Conservation (phyloP, 2,797 vertebrate genomes). For the Pipistrellus pygmaeus region DNA sequence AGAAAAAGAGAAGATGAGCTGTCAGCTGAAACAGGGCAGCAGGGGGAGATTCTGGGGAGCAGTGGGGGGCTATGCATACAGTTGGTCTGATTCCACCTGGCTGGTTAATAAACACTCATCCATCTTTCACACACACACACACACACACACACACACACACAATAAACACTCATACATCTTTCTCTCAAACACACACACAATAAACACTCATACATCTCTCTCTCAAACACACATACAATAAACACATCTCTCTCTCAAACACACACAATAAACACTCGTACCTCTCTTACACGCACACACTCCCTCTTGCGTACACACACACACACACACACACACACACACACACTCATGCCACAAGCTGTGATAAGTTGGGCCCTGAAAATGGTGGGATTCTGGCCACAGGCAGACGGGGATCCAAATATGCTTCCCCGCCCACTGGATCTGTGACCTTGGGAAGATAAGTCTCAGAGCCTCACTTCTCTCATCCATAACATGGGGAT, state of each 20-base stretch:
- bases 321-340: no score
- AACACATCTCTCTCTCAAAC: neutral
- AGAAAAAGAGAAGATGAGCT: neutral
- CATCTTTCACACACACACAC: neutral
- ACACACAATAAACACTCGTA: no score
- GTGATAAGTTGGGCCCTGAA: neutral
- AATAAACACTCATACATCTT: no score
- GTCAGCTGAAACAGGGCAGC: neutral
- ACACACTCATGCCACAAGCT: neutral
- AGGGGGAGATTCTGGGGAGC: fast-evolving
- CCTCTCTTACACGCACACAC: neutral
- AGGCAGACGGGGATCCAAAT: neutral
- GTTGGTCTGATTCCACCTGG: neutral
- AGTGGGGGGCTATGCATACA: neutral
- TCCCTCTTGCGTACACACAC: no score
- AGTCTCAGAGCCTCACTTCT: neutral
- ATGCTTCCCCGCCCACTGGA: neutral
- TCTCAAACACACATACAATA: neutral
- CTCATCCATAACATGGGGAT: neutral
- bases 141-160: no score
- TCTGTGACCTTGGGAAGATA: neutral
- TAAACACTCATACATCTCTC: neutral
- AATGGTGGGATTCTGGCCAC: neutral
- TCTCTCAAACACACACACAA: no score
- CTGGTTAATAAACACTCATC: neutral